These are phyloP conservation scores for Lasioglossum marginatum DNA, from an alignment of 2,888 invertebrate species.

Conservation along the genomic window DNA sequence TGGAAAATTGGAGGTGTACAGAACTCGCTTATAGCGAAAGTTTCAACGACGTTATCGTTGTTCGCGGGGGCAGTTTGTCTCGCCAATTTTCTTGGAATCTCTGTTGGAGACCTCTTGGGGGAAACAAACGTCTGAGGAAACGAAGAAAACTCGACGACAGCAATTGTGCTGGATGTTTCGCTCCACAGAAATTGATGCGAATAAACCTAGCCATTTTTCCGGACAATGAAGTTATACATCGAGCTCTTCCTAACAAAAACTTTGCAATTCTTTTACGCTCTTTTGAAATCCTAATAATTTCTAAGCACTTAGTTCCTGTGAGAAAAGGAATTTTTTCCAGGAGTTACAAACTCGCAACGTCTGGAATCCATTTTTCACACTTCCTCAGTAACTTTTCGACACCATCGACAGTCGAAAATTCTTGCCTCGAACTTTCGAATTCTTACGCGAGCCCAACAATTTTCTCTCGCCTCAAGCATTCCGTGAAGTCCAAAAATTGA, in stretches of 20 bases:
- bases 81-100: background rate
- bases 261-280: background rate
- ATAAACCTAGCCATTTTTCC: background rate
- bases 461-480: background rate
- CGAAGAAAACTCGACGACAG: background rate
- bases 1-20: constrained; percentile 2
- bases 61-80: background rate
- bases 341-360: background rate
- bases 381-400: background rate
- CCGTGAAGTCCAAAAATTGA: background rate
- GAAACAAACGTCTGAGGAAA: background rate
- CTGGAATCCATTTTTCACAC: background rate
- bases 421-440: background rate
- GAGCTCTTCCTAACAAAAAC: background rate
- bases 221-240: background rate
- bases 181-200: background rate
- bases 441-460: background rate
- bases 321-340: background rate
- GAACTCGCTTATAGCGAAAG: constrained; percentile 16
- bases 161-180: background rate
- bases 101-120: background rate
- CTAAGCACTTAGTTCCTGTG: background rate
- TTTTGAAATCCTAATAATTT: background rate
- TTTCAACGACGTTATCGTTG: constrained; percentile 22
- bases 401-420: background rate